Percentiles rank a stretch among this genome's conserved stretches.
Conservation (phyloP, 2,797 vertebrate species). For the Cossypha niveicapilla region DNA sequence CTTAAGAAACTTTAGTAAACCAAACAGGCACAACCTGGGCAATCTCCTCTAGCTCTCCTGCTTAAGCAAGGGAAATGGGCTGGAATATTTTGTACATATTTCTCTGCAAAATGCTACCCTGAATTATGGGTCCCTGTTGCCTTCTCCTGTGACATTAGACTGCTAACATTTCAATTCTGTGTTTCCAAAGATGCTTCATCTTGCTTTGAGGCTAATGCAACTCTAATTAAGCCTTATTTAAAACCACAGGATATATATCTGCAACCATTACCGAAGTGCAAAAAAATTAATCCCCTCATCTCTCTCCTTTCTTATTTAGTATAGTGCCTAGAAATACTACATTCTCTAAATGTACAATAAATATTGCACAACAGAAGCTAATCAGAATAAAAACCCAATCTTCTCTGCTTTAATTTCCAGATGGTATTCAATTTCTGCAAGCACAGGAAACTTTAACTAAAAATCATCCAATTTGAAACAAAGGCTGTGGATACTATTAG, state of each 20-base stretch:
- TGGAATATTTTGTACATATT: neutral
- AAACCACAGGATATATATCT: neutral
- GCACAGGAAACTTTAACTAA: constrained; percentile 22
- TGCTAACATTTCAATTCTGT: neutral
- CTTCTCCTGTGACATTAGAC: neutral
- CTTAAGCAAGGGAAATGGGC: neutral
- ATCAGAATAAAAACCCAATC: neutral
- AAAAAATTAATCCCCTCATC: neutral
- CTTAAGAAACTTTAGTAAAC: neutral
- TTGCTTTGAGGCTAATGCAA: neutral
- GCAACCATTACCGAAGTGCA: neutral
- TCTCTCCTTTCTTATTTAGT: neutral
- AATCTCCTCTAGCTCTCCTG: neutral
- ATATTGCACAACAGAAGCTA: constrained; percentile 1
- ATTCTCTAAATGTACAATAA: constrained; percentile 11
- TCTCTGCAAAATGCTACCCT: neutral
- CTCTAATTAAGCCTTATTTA: neutral
- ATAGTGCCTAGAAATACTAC: neutral
- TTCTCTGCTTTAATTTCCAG: constrained; percentile 32
- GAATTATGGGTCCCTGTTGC: neutral
- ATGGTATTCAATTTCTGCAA: neutral
- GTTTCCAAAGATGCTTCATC: neutral
- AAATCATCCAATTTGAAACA: constrained; percentile 30
- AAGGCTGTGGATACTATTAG: neutral
- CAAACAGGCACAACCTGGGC: neutral